Base-by-base conservation (phyloP, 1,140 invertebrate genomes). In the Zaprionus lachaisei region DNA sequence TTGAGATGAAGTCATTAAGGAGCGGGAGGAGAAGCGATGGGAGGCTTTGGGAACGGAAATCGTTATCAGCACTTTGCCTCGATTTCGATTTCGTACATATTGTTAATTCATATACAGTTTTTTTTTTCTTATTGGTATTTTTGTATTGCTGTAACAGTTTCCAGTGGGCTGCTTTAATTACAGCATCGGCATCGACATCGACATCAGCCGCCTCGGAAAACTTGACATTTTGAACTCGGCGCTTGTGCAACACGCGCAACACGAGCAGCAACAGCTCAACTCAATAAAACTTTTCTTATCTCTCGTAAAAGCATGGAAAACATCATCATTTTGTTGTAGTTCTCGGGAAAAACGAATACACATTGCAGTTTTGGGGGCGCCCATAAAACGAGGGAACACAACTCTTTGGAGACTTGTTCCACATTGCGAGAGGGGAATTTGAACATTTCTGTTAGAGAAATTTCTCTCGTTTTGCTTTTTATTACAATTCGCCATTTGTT, bases 11-110 rank as follows among this genome's bases (percentile, higher is more conserved):
- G 81, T 84, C 81, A 84, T 84, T 84, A 84, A 78, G 81, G 72
- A 5, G 55, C 15, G 34, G 24, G n/a, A 49, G 62, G 4, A n/a
- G 26, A 28, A 6, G 9, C 31, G 28, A 31, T 1, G 12, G 15
- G 14, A 28, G 31, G 15, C 20, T 24, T 22, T 17, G 38, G 34
- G 51, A 87, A 66, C 84, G 84, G 84, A 89, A 89, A 89, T 89
- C 81, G 81, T 89, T 89, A 89, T 89, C 84, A 89, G 84, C 84
- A 89, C 85, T 89, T 89, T 90, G 81, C 57, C 55, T 84, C 80
- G 84, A 89, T 83, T 87, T 84, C 79, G 72, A 65, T 72, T 72
- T 68, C 55, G 31, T 73, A 60, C 51, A 79, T 80, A 82, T 82
- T 71, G 34, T 71, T 55, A 60, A 67, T 62, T 72, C 61, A 54